These are phyloP conservation scores for Cryptoprocta ferox DNA, from an alignment of 2,797 vertebrate genomes.

Conservation along the genomic window DNA sequence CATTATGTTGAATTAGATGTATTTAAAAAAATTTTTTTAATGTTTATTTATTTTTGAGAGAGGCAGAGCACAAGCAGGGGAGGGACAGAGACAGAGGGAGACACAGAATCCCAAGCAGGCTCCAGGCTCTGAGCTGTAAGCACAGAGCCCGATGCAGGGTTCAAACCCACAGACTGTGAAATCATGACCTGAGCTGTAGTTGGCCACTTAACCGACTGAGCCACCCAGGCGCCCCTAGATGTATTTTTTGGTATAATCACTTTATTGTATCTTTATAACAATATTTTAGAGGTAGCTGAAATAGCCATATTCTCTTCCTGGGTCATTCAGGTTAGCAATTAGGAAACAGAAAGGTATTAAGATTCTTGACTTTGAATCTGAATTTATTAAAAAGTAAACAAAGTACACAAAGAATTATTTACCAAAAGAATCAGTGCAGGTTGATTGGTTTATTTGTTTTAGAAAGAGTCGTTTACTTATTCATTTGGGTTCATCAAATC, in stretches of 20 bases:
- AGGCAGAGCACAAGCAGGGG: no score
- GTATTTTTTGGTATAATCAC: background rate
- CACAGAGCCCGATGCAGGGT: no score
- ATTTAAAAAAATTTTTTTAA: no score
- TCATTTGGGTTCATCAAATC: background rate
- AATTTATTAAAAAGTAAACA: conserved; percentile 29
- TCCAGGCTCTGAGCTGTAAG: no score
- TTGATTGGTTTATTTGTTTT: background rate
- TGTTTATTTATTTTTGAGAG: no score
- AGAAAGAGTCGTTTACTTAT: background rate
- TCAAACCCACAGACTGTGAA: no score
- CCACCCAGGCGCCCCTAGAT: background rate
- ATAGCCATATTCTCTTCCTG: background rate
- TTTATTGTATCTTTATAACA: background rate
- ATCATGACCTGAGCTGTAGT: no score
- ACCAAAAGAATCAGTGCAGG: background rate
- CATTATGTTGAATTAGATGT: background rate
- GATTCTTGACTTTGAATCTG: background rate
- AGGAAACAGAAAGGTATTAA: background rate
- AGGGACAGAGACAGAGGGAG: no score
- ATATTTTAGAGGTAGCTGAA: conserved; percentile 13
- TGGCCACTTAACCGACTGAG: no score
- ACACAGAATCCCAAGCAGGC: no score
- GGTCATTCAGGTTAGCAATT: background rate
- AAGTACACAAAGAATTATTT: background rate